These are phyloP conservation scores for Yponomeuta evonymella DNA, from an alignment of 2,888 invertebrate genomes.

Conservation along the genomic window DNA sequence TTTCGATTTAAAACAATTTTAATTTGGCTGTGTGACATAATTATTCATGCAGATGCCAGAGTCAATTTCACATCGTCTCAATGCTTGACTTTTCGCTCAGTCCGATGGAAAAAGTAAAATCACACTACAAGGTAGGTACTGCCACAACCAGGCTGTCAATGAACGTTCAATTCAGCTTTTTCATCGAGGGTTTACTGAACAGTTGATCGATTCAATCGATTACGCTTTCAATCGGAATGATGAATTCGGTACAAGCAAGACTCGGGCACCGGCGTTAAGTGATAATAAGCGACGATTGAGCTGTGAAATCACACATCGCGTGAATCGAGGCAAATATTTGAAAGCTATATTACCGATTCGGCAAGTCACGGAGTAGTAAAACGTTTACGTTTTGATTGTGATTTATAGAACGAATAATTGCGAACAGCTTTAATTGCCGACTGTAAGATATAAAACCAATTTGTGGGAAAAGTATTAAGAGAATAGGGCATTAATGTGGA, in stretches of 20 bases:
- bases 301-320: conserved; percentile 32
- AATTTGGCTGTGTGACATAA: too few species aligned
- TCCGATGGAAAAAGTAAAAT: too few species aligned
- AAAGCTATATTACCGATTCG: conserved; percentile 15
- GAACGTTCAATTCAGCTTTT: not conserved
- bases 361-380: not conserved
- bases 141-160: too few species aligned
- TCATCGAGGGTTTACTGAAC: not conserved
- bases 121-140: too few species aligned
- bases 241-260: not conserved
- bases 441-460: too few species aligned
- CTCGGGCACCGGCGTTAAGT: conserved; percentile 25
- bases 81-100: too few species aligned
- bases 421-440: not conserved
- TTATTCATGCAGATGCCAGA: too few species aligned
- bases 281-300: conserved; percentile 36
- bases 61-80: too few species aligned
- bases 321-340: conserved; percentile 28
- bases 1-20: too few species aligned
- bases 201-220: not conserved
- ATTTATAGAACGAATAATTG: not conserved
- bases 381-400: not conserved
- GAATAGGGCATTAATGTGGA: too few species aligned
- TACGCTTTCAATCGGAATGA: not conserved
- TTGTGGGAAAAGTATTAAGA: too few species aligned